Percentiles rank a stretch among this genome's conserved stretches.
Conservation (phyloP, 2,888 invertebrate species). For the Sthenelais limicola region DNA sequence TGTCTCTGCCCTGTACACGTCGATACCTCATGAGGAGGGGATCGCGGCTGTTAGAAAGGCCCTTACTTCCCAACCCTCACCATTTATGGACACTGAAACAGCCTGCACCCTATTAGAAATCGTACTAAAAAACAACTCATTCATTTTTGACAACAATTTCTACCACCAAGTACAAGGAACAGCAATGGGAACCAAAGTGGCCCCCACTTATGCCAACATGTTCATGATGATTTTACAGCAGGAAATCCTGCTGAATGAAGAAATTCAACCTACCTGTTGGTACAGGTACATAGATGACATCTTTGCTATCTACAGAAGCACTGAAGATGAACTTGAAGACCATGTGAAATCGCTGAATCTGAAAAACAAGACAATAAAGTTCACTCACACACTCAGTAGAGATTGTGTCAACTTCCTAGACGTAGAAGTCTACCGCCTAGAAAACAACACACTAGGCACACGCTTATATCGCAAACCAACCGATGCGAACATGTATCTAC, state of each 20-base stretch:
- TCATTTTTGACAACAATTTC: background rate
- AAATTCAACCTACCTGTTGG: background rate
- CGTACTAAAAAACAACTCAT: slow-evolving; percentile 11
- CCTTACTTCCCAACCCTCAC: background rate
- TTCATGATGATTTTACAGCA: background rate
- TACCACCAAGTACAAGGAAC: slow-evolving; percentile 15
- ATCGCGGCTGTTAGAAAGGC: background rate
- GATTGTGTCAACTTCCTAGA: slow-evolving; percentile 5
- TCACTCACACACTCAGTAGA: background rate
- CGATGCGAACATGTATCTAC: background rate
- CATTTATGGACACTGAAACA: background rate
- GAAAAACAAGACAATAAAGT: background rate
- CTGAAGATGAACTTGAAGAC: background rate
- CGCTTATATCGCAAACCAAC: slow-evolving; percentile 1
- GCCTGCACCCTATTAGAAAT: background rate
- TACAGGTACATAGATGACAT: slow-evolving; percentile 1
- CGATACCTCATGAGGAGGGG: slow-evolving; percentile 19
- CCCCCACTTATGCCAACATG: slow-evolving; percentile 17
- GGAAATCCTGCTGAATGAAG: background rate
- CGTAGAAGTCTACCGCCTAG: background rate
- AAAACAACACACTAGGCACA: background rate
- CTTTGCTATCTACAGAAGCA: background rate
- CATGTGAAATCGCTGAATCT: background rate
- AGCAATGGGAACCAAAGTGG: slow-evolving; percentile 15
- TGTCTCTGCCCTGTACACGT: slow-evolving; percentile 2